These are phyloP conservation scores for Bufo bufo DNA, from an alignment of 2,113 vertebrate genomes.

Conservation along the genomic window DNA sequence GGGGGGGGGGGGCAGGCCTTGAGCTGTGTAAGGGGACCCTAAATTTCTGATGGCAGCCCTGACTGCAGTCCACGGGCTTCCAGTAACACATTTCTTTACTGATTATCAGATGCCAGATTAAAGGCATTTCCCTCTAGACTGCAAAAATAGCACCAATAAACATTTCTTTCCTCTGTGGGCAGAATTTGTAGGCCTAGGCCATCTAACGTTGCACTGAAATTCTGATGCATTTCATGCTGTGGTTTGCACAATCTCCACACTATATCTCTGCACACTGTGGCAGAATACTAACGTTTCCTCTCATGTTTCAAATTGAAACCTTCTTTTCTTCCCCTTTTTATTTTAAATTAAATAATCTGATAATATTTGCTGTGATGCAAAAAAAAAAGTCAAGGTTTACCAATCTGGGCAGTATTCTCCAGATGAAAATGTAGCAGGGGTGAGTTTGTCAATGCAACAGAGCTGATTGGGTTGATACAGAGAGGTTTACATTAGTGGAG, in stretches of 20 bases:
- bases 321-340: constrained; percentile 7
- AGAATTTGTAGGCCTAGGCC: background rate
- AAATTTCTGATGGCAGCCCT: too few species aligned
- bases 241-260: constrained; percentile 19
- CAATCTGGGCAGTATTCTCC: background rate
- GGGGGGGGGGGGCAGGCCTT: too few species aligned
- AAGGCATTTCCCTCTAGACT: background rate
- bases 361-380: background rate
- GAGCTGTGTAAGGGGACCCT: too few species aligned
- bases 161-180: background rate
- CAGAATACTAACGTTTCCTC: background rate
- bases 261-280: constrained; percentile 3
- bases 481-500: background rate
- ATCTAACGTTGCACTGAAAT: background rate
- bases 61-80: background rate
- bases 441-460: background rate
- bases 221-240: background rate
- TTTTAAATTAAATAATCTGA: background rate
- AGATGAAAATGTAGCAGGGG: background rate
- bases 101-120: background rate
- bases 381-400: background rate
- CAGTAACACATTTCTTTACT: background rate
- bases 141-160: background rate
- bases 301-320: constrained; percentile 29
- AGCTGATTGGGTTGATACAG: background rate